A percentile compares a stretch with the other conserved stretches of the same genome.
phyloP scores from a whole-genome alignment of 2,888 invertebrate species.

The Odiellus spinosus region DNA sequence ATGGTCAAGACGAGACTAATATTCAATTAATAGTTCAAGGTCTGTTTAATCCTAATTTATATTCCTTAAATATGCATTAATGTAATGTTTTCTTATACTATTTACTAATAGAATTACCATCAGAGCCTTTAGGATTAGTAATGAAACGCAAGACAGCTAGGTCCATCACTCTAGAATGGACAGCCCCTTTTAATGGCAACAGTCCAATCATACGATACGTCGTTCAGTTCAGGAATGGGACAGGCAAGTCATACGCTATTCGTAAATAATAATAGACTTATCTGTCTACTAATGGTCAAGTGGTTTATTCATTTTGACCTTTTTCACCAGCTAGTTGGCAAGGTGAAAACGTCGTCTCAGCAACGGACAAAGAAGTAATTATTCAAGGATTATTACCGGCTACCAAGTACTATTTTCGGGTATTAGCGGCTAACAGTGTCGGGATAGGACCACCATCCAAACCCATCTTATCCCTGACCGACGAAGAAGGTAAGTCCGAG shows the following conservation, averaged over 20 bases:
- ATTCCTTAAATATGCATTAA: no score
- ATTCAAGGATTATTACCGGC: neutral
- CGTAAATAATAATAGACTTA: no score
- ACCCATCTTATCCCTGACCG: neutral
- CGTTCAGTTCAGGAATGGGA: conserved; percentile 20
- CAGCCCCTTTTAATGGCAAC: conserved; percentile 16
- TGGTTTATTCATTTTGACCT: no score
- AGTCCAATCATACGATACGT: conserved; percentile 13
- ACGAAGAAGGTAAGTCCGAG: neutral
- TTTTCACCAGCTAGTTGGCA: no score
- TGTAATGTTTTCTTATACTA: no score
- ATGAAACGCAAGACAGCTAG: neutral
- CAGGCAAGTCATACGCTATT: conserved; percentile 6
- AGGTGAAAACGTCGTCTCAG: no score
- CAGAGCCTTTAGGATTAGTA: neutral
- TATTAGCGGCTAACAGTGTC: neutral
- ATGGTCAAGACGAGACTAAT: conserved; percentile 15
- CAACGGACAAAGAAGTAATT: neutral
- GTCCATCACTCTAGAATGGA: conserved; percentile 11
- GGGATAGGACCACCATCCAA: neutral
- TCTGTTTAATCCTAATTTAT: conserved; percentile 2
- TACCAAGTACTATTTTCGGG: neutral
- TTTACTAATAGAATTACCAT: no score
- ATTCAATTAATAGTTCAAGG: conserved; percentile 16
- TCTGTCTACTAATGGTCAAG: no score